These are phyloP conservation scores for Balaeniceps rex DNA, from an alignment of 2,113 vertebrate genomes.

Conservation along the genomic window DNA sequence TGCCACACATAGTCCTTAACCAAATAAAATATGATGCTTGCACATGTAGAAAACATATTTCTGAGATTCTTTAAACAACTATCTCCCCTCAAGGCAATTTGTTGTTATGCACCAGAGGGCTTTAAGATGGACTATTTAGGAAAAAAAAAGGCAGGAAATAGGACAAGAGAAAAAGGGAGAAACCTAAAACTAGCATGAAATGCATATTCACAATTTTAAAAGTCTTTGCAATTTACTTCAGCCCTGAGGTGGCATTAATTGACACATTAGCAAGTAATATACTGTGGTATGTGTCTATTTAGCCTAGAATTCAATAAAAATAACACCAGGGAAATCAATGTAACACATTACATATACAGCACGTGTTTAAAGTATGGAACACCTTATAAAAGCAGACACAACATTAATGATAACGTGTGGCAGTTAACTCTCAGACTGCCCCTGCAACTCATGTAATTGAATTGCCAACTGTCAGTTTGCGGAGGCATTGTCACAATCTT, in stretches of 20 bases:
- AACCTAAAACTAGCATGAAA: slow-evolving; percentile 48
- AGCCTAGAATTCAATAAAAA: slow-evolving; percentile 55
- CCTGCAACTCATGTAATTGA: background rate
- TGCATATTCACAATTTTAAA: slow-evolving; percentile 53
- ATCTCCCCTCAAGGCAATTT: slow-evolving; percentile 37
- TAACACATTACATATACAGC: slow-evolving; percentile 20
- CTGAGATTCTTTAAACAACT: slow-evolving; percentile 52
- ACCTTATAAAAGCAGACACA: background rate
- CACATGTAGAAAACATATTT: background rate
- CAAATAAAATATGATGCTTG: slow-evolving; percentile 12
- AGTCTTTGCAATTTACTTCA: slow-evolving; percentile 53
- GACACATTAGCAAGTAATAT: slow-evolving; percentile 62
- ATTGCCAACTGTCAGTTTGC: background rate
- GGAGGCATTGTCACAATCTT: background rate
- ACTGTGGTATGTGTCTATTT: slow-evolving; percentile 55
- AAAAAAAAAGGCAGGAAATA: background rate
- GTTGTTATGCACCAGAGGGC: slow-evolving; percentile 53
- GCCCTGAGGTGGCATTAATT: slow-evolving; percentile 58
- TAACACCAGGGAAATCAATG: slow-evolving; percentile 37
- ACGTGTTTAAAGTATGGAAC: background rate
- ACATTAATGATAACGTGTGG: background rate
- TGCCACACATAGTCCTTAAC: background rate
- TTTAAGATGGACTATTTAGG: slow-evolving; percentile 5
- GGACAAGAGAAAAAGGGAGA: background rate
- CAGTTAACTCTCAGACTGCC: background rate